Percentiles rank a stretch among this genome's conserved stretches.
phyloP scores from a whole-genome alignment of 2,113 vertebrate species.

The Sialia sialis region DNA sequence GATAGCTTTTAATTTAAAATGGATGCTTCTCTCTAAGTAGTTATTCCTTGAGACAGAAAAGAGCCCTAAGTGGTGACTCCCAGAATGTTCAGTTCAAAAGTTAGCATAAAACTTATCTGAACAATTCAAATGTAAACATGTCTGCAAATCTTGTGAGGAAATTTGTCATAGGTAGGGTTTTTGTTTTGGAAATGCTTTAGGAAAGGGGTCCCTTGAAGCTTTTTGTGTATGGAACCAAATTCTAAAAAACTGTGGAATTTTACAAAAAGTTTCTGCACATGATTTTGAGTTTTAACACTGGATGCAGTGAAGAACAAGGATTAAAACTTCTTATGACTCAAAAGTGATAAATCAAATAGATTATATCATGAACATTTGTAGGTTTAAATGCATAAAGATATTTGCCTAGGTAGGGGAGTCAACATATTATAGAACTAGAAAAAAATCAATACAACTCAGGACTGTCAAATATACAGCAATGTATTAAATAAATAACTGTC shows the following conservation, averaged over 20 bases:
- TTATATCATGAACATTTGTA: neutral
- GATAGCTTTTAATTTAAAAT: neutral
- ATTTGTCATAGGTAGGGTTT: neutral
- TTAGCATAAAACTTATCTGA: neutral
- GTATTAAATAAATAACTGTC: neutral
- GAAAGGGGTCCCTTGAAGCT: fast-evolving
- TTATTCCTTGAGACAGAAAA: neutral
- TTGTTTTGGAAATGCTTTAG: neutral
- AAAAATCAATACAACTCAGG: neutral
- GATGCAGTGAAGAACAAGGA: neutral
- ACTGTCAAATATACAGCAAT: neutral
- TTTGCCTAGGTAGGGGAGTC: neutral
- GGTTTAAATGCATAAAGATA: neutral
- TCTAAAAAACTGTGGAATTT: neutral
- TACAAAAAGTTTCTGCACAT: neutral
- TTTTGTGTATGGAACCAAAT: neutral
- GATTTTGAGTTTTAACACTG: neutral
- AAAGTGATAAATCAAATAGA: neutral
- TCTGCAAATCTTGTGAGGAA: neutral
- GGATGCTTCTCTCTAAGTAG: neutral
- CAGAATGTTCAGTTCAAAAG: neutral
- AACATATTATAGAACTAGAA: neutral
- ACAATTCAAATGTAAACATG: neutral
- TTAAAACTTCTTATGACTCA: neutral
- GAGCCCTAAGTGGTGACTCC: neutral